Base-by-base conservation (phyloP, 2,113 vertebrate genomes). In the Chamaetylas fuelleborni region DNA sequence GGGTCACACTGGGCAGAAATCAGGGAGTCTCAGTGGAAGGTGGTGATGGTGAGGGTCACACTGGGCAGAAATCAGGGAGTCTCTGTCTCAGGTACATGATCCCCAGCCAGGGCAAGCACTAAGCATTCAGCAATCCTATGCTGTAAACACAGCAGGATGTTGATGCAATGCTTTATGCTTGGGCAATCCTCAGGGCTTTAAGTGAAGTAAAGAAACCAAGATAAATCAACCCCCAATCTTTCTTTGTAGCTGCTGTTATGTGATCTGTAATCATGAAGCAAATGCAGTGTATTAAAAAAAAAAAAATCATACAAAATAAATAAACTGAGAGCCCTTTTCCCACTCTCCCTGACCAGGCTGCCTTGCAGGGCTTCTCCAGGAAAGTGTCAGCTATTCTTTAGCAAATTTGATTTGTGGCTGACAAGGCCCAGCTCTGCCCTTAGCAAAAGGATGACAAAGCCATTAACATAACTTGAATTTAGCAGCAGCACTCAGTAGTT, bases 31-130 rank as follows among this genome's bases (percentile, higher is more conserved):
- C 56, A 43, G 43, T 19, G 43, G 43, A 43, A 47, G 45, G 20
- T 3, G 61, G 97, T 20, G 98, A 98, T 5, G 99, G 99, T 99
- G 96, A 98, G 98, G 95, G 60, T 50, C 71, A 56, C 8, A 50
- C 22, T n/a, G 14, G 34, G 9, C 43, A 50, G 18, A 26, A 40
- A 2, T 5, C 57, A 61, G 24, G 31, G 26, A n/a, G 17, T 43
- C 24, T 56, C 53, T 7, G 5, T 25, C 62, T 14, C 33, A 34
- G 47, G 23, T 11, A 13, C 22, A 42, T 0, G 0, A 40, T 18
- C 50, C 62, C 69, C 65, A 54, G 29, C 33, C 69, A 43, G 69
- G 34, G 13, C 36, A 65, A 22, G 11, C 42, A n/a, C 56, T 19
- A 8, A 45, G 14, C 33, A 34, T 54, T 80, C 77, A 5, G 14